Conservation (phyloP, 2,113 vertebrate genomes). For the Sturnira hondurensis region DNA sequence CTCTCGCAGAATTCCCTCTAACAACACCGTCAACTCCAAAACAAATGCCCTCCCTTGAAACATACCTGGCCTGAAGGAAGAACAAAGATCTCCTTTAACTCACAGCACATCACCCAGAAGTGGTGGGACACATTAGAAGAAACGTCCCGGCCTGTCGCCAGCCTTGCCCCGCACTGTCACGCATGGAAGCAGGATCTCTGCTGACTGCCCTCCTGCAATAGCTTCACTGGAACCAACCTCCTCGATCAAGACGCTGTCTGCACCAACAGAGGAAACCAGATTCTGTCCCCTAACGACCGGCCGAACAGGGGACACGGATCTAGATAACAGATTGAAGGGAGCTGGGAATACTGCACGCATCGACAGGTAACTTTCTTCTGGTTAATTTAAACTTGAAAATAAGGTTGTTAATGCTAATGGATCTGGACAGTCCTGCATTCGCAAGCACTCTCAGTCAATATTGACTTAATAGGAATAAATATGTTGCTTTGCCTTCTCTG, state of each 20-base stretch:
- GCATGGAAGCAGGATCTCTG: not conserved
- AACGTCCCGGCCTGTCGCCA: not conserved
- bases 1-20: not conserved
- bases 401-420: not conserved
- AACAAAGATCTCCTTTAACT: conserved; percentile 53
- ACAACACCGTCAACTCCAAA: conserved; percentile 36
- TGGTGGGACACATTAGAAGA: conserved; percentile 3
- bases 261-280: not conserved
- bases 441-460: not conserved
- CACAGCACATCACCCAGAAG: conserved; percentile 23
- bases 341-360: not conserved
- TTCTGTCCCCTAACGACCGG: not conserved
- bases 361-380: not conserved
- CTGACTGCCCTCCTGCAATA: not conserved
- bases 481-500: not conserved
- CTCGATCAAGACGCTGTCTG: not conserved
- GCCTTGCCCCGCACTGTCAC: not conserved
- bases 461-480: not conserved
- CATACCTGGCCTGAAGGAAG: conserved; percentile 52
- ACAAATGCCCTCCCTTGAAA: conserved; percentile 49
- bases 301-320: not conserved
- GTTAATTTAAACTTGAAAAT: not conserved
- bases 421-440: not conserved
- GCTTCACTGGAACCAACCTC: not conserved
- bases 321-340: not conserved